Evolutionary conservation across 2,888 invertebrate species (phyloP).

Genomic region (Melanostoma scalare): DNA sequence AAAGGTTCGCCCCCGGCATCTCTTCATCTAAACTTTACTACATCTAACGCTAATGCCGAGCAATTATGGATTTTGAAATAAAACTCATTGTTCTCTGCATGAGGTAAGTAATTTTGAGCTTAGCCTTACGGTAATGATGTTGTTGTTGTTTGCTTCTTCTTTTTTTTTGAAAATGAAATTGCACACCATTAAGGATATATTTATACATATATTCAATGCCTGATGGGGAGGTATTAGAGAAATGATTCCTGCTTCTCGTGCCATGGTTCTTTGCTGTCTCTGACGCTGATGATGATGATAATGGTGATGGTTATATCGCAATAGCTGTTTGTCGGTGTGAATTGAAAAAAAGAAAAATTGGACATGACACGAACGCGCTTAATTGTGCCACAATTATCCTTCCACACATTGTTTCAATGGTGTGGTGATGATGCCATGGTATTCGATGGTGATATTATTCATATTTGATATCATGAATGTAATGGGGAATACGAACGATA

Average conservation of each 20-base stretch:
- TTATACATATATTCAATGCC: slow-evolving; percentile 26
- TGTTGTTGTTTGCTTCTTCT: slow-evolving; percentile 5
- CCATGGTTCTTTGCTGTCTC: slow-evolving; percentile 4
- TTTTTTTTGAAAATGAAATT: slow-evolving; percentile 34
- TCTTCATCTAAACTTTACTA: background rate
- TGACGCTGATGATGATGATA: slow-evolving; percentile 28
- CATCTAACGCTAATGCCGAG: slow-evolving; percentile 20
- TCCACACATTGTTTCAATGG: slow-evolving; percentile 21
- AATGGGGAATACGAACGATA: slow-evolving; percentile 16
- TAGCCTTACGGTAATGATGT: slow-evolving; percentile 10
- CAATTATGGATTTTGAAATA: slow-evolving; percentile 60
- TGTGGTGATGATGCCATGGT: background rate
- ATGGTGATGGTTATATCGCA: slow-evolving; percentile 31
- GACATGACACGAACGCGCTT: slow-evolving; percentile 59
- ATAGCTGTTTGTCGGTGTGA: slow-evolving; percentile 43
- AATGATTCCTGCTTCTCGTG: slow-evolving; percentile 21
- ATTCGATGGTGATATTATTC: slow-evolving; percentile 9
- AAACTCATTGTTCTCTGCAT: slow-evolving; percentile 47
- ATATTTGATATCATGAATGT: slow-evolving; percentile 26
- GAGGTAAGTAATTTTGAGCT: slow-evolving; percentile 63
- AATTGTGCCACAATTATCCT: slow-evolving; percentile 55
- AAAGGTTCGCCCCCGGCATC: background rate
- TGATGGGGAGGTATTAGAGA: slow-evolving; percentile 24
- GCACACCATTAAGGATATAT: slow-evolving; percentile 45
- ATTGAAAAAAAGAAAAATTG: slow-evolving; percentile 42